Evolutionary conservation across 2,797 vertebrate genomes (phyloP).

Genomic region (Cirrhinus molitorella): DNA sequence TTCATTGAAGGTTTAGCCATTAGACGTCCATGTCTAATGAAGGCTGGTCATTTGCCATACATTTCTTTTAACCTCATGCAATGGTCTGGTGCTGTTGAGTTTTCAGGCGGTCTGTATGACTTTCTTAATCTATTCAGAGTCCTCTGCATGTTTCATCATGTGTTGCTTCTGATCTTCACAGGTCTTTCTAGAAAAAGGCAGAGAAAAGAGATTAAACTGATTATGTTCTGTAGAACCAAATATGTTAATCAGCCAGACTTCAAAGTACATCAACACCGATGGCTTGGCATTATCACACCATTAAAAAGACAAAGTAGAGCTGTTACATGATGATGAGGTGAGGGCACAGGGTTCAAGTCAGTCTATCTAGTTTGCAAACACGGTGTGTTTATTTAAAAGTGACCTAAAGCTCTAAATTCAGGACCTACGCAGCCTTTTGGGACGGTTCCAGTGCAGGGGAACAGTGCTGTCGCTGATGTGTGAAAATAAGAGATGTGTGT

Average conservation of each 20-base stretch:
- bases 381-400: constrained; percentile 56
- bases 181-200: constrained; percentile 26
- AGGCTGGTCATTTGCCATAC: background rate
- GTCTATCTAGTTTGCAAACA: constrained; percentile 39
- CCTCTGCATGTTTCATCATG: constrained; percentile 37
- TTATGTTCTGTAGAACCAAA: background rate
- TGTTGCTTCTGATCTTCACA: constrained; percentile 29
- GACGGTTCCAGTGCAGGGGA: constrained; percentile 51
- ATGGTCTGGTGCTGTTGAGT: constrained; percentile 4
- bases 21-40: constrained; percentile 22
- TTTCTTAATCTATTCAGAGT: constrained; percentile 28
- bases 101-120: constrained; percentile 1
- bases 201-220: constrained; percentile 15
- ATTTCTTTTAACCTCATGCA: background rate
- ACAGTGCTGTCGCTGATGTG: constrained; percentile 68
- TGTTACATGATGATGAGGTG: background rate
- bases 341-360: background rate
- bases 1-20: constrained; percentile 29
- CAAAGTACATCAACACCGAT: background rate
- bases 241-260: constrained; percentile 21
- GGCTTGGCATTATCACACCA: constrained; percentile 16
- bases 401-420: constrained; percentile 40
- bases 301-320: constrained; percentile 3
- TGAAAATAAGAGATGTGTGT: constrained; percentile 60
- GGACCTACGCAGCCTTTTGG: constrained; percentile 51